phyloP scores from a whole-genome alignment of 2,888 invertebrate species.

The Belgica antarctica region DNA sequence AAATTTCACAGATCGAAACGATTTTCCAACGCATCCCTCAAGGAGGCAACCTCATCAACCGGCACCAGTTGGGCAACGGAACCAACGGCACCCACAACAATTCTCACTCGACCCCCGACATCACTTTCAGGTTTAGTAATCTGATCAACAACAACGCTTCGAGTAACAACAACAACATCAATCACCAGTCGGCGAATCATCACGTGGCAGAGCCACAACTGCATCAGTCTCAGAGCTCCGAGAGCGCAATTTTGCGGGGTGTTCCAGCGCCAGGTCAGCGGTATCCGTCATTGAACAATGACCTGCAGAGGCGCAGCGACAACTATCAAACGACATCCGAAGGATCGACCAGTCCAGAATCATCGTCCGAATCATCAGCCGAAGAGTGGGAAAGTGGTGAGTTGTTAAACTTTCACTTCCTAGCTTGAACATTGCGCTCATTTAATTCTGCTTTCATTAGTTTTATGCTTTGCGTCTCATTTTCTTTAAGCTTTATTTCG shows the following conservation, averaged over 20 bases:
- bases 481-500: not conserved
- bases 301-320: slow-evolving; percentile 17
- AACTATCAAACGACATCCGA: slow-evolving; percentile 35
- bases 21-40: slow-evolving; percentile 46
- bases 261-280: not conserved
- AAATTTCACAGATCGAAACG: slow-evolving; percentile 51
- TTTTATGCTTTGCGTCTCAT: slow-evolving; percentile 2
- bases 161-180: slow-evolving; percentile 21
- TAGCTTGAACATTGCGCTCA: not conserved
- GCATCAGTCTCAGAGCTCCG: slow-evolving; percentile 3
- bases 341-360: slow-evolving; percentile 35
- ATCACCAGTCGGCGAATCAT: not conserved
- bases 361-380: slow-evolving; percentile 47
- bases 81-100: slow-evolving; percentile 34
- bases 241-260: not conserved
- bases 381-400: slow-evolving; percentile 57
- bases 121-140: slow-evolving; percentile 45
- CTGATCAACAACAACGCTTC: slow-evolving; percentile 43
- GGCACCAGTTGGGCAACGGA: slow-evolving; percentile 48
- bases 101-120: not conserved
- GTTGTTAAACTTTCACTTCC: slow-evolving; percentile 46
- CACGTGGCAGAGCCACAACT: not conserved
- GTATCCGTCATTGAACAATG: not conserved
- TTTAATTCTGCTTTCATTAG: not conserved
- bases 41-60: slow-evolving; percentile 40